Base-by-base conservation (phyloP, 2,797 vertebrate species). In the Myripristis jacobus region DNA sequence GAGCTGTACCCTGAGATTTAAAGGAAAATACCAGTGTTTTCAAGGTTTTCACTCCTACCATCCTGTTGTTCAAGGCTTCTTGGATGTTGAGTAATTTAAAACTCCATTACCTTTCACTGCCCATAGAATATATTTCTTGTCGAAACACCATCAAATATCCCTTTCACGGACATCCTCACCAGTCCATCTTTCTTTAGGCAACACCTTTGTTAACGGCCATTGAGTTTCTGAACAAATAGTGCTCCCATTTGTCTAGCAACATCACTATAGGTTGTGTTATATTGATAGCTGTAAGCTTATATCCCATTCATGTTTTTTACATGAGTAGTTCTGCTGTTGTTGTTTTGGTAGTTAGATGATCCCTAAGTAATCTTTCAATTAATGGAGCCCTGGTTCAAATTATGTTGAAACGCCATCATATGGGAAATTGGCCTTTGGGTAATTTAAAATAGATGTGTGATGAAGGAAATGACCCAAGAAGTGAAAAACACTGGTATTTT, bases 401-500 rank as follows among this genome's bases (percentile, higher is more conserved):
- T 11, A 27, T 25, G 6, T 41, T 11, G 52, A 54, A 36, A 73
- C 13, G n/a, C 47, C 47, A 19, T 48, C 21, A 19, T 10, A 21
- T 2, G n/a, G 8, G 22, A 65, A 56, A 59, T n/a, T 0, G 31
- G n/a, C 41, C n/a, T 24, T n/a, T 31, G 16, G 25, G 0, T 1
- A 2, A 58, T 64, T 54, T 48, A 19, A 75, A 68, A 66, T 44
- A 21, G 25, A 48, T 1, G 0, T 25, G 22, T 16, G 27, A 36
- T 66, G 27, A 64, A 74, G 21, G 19, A 65, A 50, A 47, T 64
- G 0, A 16, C 41, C n/a, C 24, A 46, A 38, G 12, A 61, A 21
- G n/a, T 31, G 73, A 59, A 31, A 16, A 65, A 75, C 66, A 18
- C 19, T n/a, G 48, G 21, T 69, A 25, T 75, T 82, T 86, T 54